Evolutionary conservation across 2,797 vertebrate species (phyloP), one percentile per base, ranked within the genome.

Genomic region (Graptemys geographica): DNA sequence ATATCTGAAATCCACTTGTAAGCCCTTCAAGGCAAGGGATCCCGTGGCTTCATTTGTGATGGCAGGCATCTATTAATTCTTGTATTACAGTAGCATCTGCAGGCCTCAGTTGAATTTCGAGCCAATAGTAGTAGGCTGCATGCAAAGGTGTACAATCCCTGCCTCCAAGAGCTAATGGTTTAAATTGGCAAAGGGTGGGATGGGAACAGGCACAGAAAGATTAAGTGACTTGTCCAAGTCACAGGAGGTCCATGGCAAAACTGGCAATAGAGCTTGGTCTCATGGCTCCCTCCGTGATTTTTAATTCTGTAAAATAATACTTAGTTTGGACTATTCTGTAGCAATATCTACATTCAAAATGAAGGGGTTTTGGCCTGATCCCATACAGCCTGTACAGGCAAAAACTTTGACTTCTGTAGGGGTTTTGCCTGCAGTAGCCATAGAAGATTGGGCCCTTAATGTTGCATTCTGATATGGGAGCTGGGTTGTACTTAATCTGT

Each of bases 401-500:
- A 8, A 78, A n/a, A 72, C 80, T 33, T 72, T 18, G 65, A 6
- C 7, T 81, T 23, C n/a, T 72, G 72, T 18, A 33, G 23, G 25
- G 44, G 5, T 76, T 79, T 84, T 81, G 9, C 28, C 18, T 37
- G 51, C 11, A 18, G 41, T 44, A 80, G 25, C 18, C 3, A 4
- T 87, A 86, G 57, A 83, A 83, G 49, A 47, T 37, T 69, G 56
- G 74, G 10, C 19, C 3, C 8, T 65, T 74, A 76, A 72, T 94
- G 12, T 21, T 92, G 47, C 56, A 65, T 89, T 88, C 18, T 16
- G 37, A 12, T 79, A 52, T 1, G 79, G 49, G 79, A 90, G 80
- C 57, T 87, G 89, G 87, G 93, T 96, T 96, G 76, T 92, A 87
- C 86, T 83, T 87, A 53, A 62, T 89, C 1, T 90, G 72, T 89